Percentiles rank a stretch among this genome's conserved stretches.
Evolutionary conservation across 1,140 invertebrate species (phyloP).

Genomic region (Cataglyphis hispanica): DNA sequence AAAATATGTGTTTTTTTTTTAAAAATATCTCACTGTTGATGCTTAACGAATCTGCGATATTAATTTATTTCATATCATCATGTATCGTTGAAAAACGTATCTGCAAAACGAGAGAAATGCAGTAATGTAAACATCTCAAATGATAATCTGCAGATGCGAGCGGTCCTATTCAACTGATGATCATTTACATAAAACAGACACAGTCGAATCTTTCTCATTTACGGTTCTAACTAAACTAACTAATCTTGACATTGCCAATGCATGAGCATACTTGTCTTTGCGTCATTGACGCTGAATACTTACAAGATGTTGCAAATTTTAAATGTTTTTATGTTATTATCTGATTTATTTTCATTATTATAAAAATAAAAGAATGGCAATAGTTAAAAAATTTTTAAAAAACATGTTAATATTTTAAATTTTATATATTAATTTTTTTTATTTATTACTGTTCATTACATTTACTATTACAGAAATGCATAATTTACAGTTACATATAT

Average conservation of each 20-base stretch:
- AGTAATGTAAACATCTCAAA: conserved; percentile 40
- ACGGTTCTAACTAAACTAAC: conserved; percentile 64
- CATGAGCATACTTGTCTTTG: conserved; percentile 60
- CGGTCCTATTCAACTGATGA: conserved; percentile 50
- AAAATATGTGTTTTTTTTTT: neutral
- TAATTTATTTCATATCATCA: neutral
- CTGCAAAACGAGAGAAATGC: conserved; percentile 41
- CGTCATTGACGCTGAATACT: conserved; percentile 61
- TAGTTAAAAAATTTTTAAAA: conserved; percentile 6
- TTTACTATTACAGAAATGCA: conserved; percentile 1
- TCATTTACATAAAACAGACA: conserved; percentile 76
- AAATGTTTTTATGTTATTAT: neutral
- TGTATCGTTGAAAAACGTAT: neutral
- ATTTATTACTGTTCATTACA: conserved; percentile 36
- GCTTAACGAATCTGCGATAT: neutral
- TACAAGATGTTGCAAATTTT: conserved; percentile 68
- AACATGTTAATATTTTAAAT: neutral
- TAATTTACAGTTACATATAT: neutral
- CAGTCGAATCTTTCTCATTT: conserved; percentile 65
- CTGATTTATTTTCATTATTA: neutral
- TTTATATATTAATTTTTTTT: neutral
- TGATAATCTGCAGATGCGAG: conserved; percentile 67
- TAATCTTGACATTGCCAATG: conserved; percentile 73
- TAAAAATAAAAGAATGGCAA: neutral
- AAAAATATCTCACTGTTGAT: neutral